Evolutionary conservation across 2,113 vertebrate genomes (phyloP), one percentile per base, ranked within the genome.

Genomic region (Tonatia bakeri): DNA sequence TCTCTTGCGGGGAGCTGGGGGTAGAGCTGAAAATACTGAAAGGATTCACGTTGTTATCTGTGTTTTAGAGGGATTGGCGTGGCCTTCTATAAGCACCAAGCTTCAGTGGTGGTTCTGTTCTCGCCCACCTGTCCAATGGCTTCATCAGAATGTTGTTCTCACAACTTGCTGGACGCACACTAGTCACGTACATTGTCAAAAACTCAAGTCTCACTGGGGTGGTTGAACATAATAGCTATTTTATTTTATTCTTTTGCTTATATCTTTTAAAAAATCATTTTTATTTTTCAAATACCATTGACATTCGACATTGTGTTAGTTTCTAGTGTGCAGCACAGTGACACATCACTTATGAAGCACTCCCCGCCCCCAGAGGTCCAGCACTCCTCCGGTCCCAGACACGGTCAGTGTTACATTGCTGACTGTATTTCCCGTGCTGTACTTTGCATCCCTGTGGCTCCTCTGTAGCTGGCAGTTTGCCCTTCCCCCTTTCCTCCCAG

Each of bases 81-180:
- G 96, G 97, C 82, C 28, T 96, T 76, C 40, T 38, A 0, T 64
- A 75, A 59, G 52, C 52, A 13, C 28, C 81, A 94, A 92, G 17
- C 16, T 54, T 91, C 85, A 69, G 17, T 85, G 92, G 36, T 38
- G 79, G 72, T 64, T 88, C 91, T 64, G 24, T 38, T 69, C 14
- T 94, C 65, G 88, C n/a, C 45, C 47, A 56, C 0, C 0, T 90
- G 67, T 94, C 88, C 82, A 88, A 45, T 69, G 72, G 77, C 14
- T 85, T 95, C 40, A 88, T 93, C 40, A 6, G 75, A 88, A 40
- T 33, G 43, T 56, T 54, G 64, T 79, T 92, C 86, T 96, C 31
- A 54, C 4, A 77, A n/a, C 59, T n/a, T 73, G 47, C 85, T 59
- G 96, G 88, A 85, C 85, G 64, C 47, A 67, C 24, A 20, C 1